Conservation (phyloP, 2,888 invertebrate species). For the Amiota communis region DNA sequence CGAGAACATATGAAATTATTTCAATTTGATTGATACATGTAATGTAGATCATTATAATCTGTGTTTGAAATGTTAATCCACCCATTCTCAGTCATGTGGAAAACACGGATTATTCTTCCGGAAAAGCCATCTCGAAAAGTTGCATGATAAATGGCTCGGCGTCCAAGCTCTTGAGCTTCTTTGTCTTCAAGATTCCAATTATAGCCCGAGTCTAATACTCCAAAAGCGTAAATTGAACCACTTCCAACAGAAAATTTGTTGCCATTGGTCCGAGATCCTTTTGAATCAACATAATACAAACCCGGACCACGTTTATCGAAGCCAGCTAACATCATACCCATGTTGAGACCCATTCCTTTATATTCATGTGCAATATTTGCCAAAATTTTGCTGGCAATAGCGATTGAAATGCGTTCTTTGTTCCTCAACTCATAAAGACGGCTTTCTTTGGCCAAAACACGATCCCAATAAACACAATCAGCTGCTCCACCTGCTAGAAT, state of each 20-base stretch:
- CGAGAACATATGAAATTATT: conserved; percentile 1
- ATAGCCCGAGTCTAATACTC: conserved; percentile 93
- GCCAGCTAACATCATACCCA: conserved; percentile 97
- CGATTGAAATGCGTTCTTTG: conserved; percentile 95
- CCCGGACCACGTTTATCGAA: conserved; percentile 95
- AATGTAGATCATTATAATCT: conserved; percentile 93
- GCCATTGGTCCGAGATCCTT: conserved; percentile 92
- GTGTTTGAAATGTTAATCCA: conserved; percentile 94
- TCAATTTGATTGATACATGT: conserved; percentile 78
- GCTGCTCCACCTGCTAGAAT: conserved; percentile 99
- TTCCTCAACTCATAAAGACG: conserved; percentile 96
- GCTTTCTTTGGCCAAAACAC: conserved; percentile 95
- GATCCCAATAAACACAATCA: conserved; percentile 99
- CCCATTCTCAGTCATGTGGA: conserved; percentile 92
- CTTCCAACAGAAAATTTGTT: conserved; percentile 98
- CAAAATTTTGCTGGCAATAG: conserved; percentile 97
- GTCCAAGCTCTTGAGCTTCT: conserved; percentile 94
- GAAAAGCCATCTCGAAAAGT: conserved; percentile 97
- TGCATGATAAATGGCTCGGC: conserved; percentile 97
- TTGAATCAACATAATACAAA: conserved; percentile 96
- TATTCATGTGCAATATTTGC: conserved; percentile 98
- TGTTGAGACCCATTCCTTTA: conserved; percentile 95
- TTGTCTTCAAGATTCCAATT: conserved; percentile 89
- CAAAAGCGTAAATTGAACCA: conserved; percentile 96
- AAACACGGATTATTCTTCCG: conserved; percentile 96